phyloP scores from a whole-genome alignment of 2,888 invertebrate species.

The Trachelus iudaicus region DNA sequence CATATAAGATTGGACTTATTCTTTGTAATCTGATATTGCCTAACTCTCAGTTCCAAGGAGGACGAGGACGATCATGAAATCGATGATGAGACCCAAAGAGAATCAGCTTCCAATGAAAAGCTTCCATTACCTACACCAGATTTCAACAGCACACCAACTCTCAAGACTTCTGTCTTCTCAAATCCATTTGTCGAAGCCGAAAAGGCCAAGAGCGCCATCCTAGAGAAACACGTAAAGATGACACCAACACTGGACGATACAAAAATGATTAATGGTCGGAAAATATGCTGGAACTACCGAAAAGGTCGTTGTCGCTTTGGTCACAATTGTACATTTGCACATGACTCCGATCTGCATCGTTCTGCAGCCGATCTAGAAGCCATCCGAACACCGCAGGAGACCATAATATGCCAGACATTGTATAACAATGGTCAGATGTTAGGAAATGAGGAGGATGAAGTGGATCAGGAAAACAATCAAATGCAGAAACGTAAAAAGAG shows the following conservation, averaged over 20 bases:
- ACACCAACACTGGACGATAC: constrained; percentile 75
- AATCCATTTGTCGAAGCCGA: constrained; percentile 91
- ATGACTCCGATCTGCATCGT: constrained; percentile 86
- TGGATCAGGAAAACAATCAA: constrained; percentile 68
- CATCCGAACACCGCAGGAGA: constrained; percentile 67
- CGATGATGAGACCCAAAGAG: constrained; percentile 28
- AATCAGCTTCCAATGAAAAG: constrained; percentile 54
- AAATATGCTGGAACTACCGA: constrained; percentile 93
- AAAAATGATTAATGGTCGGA: constrained; percentile 86
- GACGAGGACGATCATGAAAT: constrained; percentile 38
- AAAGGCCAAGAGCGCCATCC: constrained; percentile 84
- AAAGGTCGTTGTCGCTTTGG: constrained; percentile 92
- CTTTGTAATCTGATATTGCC: constrained; percentile 64
- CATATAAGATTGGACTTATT: constrained; percentile 44
- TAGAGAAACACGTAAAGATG: constrained; percentile 95
- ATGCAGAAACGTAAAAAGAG: constrained; percentile 74
- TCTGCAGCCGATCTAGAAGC: constrained; percentile 71
- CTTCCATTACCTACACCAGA: constrained; percentile 73
- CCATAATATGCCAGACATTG: constrained; percentile 60
- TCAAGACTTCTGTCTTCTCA: constrained; percentile 82
- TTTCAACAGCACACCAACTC: constrained; percentile 68
- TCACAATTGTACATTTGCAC: constrained; percentile 91
- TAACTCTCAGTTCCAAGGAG: constrained; percentile 61
- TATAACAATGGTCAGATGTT: constrained; percentile 50
- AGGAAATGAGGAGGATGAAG: constrained; percentile 49